A percentile compares a stretch with the other conserved stretches of the same genome.
phyloP scores from a whole-genome alignment of 2,888 invertebrate species.

The Apotomis turbidana region DNA sequence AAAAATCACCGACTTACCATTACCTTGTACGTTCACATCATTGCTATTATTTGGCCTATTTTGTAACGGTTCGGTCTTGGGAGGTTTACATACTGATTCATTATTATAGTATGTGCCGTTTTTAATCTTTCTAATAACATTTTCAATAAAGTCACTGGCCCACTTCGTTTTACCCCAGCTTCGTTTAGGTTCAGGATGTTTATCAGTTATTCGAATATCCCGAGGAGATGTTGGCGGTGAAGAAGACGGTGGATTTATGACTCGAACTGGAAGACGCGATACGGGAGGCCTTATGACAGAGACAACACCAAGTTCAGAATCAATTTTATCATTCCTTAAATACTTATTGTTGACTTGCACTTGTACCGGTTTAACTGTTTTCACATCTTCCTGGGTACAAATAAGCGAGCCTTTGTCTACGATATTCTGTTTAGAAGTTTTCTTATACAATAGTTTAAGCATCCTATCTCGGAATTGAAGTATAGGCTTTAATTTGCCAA shows the following conservation, averaged over 20 bases:
- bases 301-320: too few relatives aligned
- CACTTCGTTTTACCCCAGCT: conserved; percentile 65
- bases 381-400: conserved; percentile 37
- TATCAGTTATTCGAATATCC: background rate
- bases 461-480: conserved; percentile 64
- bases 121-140: conserved; percentile 68
- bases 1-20: background rate
- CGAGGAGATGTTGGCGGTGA: conserved; percentile 1
- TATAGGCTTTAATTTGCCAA: conserved; percentile 53
- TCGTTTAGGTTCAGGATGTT: background rate
- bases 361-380: conserved; percentile 2
- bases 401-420: conserved; percentile 20
- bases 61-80: background rate
- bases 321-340: conserved; percentile 2
- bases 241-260: background rate
- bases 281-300: background rate
- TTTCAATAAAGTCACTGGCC: conserved; percentile 74
- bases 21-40: background rate
- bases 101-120: conserved; percentile 68
- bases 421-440: conserved; percentile 48
- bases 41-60: background rate
- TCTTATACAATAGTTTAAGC: conserved; percentile 64
- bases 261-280: background rate
- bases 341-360: background rate
- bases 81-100: conserved; percentile 44